phyloP scores from a whole-genome alignment of 2,113 vertebrate genomes.

The Lota lota region DNA sequence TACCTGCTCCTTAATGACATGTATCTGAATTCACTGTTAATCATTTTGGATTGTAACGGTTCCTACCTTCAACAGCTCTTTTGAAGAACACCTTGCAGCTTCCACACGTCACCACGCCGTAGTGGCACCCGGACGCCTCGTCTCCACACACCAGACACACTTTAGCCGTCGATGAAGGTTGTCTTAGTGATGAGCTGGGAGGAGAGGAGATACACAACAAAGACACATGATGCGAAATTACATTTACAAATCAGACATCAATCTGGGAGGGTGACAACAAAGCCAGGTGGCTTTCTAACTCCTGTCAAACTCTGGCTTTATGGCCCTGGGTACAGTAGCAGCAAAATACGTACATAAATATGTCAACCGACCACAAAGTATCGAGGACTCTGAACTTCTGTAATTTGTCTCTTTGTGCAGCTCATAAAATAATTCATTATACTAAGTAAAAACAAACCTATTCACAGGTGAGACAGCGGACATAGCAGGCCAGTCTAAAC shows the following conservation, averaged over 20 bases:
- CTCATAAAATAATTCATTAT: slow-evolving; percentile 40
- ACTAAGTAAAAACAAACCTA: slow-evolving; percentile 19
- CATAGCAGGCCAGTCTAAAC: too few species aligned
- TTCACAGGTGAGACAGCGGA: too few species aligned
- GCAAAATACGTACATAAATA: slow-evolving; percentile 41
- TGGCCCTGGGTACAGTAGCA: slow-evolving; percentile 36
- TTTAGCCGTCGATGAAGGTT: slow-evolving; percentile 93
- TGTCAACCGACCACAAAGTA: slow-evolving; percentile 26
- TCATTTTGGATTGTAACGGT: background rate
- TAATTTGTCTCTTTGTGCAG: slow-evolving; percentile 42
- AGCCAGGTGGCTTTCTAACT: slow-evolving; percentile 8
- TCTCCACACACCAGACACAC: slow-evolving; percentile 97
- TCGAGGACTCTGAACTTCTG: slow-evolving; percentile 15
- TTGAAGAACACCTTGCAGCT: slow-evolving; percentile 99
- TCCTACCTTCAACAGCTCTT: slow-evolving; percentile 95
- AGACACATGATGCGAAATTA: background rate
- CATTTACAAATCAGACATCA: slow-evolving; percentile 20
- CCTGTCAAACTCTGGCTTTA: slow-evolving; percentile 43
- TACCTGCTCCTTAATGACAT: too few species aligned
- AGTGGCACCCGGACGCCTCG: slow-evolving; percentile 97
- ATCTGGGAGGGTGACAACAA: background rate
- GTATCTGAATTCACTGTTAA: background rate
- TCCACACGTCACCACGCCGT: slow-evolving; percentile 96
- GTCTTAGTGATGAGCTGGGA: slow-evolving; percentile 89
- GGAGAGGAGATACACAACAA: slow-evolving; percentile 42